Evolutionary conservation across 2,113 vertebrate genomes (phyloP).

Genomic region (Dicrurus megarhynchus): DNA sequence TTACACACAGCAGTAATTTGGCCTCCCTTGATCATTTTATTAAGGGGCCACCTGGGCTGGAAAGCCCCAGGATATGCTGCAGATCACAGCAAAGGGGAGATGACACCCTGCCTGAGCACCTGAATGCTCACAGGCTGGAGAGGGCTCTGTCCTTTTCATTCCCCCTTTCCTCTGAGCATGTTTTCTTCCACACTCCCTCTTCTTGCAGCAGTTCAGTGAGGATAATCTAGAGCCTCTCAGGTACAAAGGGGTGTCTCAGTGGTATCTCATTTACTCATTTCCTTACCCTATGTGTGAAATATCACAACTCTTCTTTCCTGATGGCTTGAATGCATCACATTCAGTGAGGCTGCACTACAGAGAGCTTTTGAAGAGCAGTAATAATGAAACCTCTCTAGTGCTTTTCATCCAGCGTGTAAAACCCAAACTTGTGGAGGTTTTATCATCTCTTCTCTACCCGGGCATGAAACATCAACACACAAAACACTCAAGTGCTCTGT

Average conservation of each 20-base stretch:
- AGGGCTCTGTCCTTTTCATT: not conserved
- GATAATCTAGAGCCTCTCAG: not conserved
- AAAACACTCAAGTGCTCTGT: not conserved
- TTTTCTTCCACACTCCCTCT: not conserved
- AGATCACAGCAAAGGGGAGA: not conserved
- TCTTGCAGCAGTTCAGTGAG: not conserved
- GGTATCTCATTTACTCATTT: not conserved
- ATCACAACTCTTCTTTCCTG: not conserved
- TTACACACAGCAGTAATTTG: not conserved
- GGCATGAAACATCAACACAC: conserved; percentile 25
- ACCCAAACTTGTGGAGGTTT: not conserved
- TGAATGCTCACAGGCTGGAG: not conserved
- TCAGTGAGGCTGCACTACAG: not conserved
- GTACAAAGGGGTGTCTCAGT: not conserved
- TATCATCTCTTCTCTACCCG: not conserved
- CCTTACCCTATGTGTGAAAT: not conserved
- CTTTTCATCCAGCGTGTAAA: conserved; percentile 13
- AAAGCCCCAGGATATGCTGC: not conserved
- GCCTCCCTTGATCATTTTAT: not conserved
- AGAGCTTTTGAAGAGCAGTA: conserved; percentile 33
- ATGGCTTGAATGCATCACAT: not conserved
- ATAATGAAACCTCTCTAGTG: conserved; percentile 18
- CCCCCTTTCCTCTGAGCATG: not conserved
- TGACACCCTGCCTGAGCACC: not conserved
- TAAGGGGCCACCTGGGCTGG: not conserved